Evolutionary conservation across 2,888 invertebrate species (phyloP).

Genomic region (Leucophenga montana): DNA sequence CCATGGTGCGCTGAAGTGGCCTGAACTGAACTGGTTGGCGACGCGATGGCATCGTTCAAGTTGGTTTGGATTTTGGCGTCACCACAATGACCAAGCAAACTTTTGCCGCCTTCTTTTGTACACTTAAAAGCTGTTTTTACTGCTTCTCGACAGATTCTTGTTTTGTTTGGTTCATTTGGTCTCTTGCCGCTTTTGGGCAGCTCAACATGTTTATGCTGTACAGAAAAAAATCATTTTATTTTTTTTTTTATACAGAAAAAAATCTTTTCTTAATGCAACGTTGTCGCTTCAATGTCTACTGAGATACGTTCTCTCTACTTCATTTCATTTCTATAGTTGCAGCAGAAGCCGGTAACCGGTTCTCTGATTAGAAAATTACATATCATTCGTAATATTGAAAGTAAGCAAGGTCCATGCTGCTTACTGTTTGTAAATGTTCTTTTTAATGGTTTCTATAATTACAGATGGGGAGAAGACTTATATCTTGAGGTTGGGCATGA

Average conservation of each 20-base stretch:
- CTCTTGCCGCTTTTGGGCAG: constrained; percentile 5
- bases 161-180: background rate
- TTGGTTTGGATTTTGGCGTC: constrained; percentile 3
- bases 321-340: background rate
- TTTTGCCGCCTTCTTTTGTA: constrained; percentile 19
- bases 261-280: constrained; percentile 1
- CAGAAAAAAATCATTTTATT: background rate
- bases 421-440: background rate
- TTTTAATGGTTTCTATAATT: background rate
- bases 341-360: constrained; percentile 22
- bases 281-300: background rate
- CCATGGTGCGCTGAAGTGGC: constrained; percentile 5
- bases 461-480: too few relatives aligned
- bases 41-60: background rate
- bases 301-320: constrained; percentile 6
- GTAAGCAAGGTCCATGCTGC: background rate
- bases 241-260: background rate
- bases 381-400: constrained; percentile 9
- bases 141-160: background rate
- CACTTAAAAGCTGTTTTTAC: constrained; percentile 21
- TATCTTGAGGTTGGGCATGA: background rate
- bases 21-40: constrained; percentile 24
- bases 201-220: constrained; percentile 8
- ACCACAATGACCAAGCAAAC: constrained; percentile 14
- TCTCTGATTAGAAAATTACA: constrained; percentile 20